These are phyloP conservation scores for Drosophila busckii DNA, from an alignment of 1,140 invertebrate genomes.

Conservation along the genomic window DNA sequence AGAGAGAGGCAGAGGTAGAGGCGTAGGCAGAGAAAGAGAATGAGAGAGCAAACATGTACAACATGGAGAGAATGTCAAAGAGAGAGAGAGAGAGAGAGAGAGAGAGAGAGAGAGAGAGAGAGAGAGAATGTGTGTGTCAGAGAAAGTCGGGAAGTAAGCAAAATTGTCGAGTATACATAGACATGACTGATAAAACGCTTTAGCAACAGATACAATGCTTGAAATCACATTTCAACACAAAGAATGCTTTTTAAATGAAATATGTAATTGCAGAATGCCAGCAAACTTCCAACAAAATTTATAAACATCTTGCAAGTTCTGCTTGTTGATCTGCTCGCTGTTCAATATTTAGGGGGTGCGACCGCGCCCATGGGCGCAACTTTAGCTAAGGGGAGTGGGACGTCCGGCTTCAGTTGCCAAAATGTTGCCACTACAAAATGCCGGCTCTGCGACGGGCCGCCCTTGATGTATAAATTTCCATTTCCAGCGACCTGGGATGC, in stretches of 20 bases:
- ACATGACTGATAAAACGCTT: conserved; percentile 49
- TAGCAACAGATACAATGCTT: conserved; percentile 40
- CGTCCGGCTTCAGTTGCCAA: conserved; percentile 29
- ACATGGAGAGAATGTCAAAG: background rate
- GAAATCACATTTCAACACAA: conserved; percentile 2
- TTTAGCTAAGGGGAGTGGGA: background rate
- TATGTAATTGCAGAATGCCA: too few species aligned
- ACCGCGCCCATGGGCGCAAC: conserved; percentile 28
- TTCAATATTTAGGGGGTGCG: background rate
- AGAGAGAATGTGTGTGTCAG: background rate
- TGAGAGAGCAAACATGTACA: too few species aligned
- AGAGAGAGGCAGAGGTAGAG: conserved; percentile 5
- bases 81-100: background rate
- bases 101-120: background rate
- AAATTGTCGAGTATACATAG: too few species aligned
- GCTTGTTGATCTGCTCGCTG: too few species aligned
- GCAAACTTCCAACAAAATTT: too few species aligned
- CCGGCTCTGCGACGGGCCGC: conserved; percentile 16
- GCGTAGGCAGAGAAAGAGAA: background rate
- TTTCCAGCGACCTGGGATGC: conserved; percentile 20
- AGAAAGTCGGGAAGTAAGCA: background rate
- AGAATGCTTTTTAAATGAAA: background rate
- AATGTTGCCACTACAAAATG: conserved; percentile 47
- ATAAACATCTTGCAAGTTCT: too few species aligned
- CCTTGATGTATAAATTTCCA: conserved; percentile 6